phyloP scores from a whole-genome alignment of 2,888 invertebrate genomes.

The Leptogaster cylindrica region DNA sequence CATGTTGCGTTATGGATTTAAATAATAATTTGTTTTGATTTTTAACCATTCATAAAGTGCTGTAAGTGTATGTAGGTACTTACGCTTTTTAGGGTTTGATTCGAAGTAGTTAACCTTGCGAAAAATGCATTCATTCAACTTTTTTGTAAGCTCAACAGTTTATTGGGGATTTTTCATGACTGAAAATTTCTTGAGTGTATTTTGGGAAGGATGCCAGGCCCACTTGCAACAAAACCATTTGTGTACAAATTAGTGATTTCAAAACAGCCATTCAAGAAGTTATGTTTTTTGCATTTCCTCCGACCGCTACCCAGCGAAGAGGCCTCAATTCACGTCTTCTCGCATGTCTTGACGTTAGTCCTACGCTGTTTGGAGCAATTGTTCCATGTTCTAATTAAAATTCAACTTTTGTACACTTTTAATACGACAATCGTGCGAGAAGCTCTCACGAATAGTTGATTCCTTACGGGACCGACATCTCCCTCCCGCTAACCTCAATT shows the following conservation, averaged over 20 bases:
- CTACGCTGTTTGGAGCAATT: neutral
- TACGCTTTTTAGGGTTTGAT: too few relatives aligned
- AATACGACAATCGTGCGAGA: conserved; percentile 32
- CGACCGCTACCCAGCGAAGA: neutral
- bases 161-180: too few relatives aligned
- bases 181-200: too few relatives aligned
- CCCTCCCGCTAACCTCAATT: neutral
- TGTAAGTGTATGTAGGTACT: too few relatives aligned
- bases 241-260: neutral
- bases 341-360: neutral
- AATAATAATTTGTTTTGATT: neutral
- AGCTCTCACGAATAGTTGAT: conserved; percentile 29
- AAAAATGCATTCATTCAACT: too few relatives aligned
- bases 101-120: too few relatives aligned
- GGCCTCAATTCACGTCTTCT: neutral
- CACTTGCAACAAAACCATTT: neutral
- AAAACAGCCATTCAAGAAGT: neutral
- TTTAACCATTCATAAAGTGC: neutral
- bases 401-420: conserved; percentile 14
- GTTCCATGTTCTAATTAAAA: conserved; percentile 32
- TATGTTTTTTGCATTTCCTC: neutral
- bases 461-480: neutral
- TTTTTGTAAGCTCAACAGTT: too few relatives aligned
- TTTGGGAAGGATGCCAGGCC: neutral
- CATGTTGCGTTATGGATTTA: too few relatives aligned